Evolutionary conservation across 2,113 vertebrate genomes (phyloP), one percentile per base, ranked within the genome.

Genomic region (Pedionomus torquatus): DNA sequence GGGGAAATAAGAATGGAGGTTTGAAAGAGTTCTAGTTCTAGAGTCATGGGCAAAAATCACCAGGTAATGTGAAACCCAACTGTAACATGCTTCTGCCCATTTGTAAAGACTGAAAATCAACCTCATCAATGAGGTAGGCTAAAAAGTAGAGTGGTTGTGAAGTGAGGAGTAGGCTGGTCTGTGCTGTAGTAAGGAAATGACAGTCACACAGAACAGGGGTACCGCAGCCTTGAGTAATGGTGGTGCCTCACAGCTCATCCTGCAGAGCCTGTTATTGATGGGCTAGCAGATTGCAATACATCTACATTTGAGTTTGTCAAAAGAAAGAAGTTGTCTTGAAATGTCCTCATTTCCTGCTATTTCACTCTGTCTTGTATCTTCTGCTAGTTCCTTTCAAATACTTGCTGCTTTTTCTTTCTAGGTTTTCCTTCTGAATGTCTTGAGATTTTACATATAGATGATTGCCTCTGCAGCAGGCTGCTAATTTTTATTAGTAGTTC

Each of bases 221-320:
- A 4, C 41, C 16, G 12, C 31, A 80, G 35, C 17, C 46, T 21
- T 4, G 3, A 2, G 30, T n/a, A 23, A 1, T 0, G 1, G n/a
- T 24, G 10, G 26, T 51, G 86, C 35, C 33, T n/a, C 43, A 24
- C 39, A 43, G 41, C 30, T 65, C 7, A 1, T 48, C 24, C 46
- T n/a, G 17, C 25, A 37, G 19, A 68, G 9, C 5, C 16, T 41
- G 31, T 28, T 84, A 41, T 24, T 74, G 51, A 28, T 15, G 35
- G 60, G 13, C 33, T 44, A 55, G 33, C 28, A 69, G 44, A 17
- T 49, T 74, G 16, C 52, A 44, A 11, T 23, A 26, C 3, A 1
- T 12, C 3, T 24, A 33, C 28, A 64, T 82, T 43, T 41, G 20
- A 71, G 54, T 57, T 65, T 55, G 26, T 63, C 24, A 28, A 20